Base-by-base conservation (phyloP, 2,797 vertebrate species). In the Enteromius argenteus region DNA sequence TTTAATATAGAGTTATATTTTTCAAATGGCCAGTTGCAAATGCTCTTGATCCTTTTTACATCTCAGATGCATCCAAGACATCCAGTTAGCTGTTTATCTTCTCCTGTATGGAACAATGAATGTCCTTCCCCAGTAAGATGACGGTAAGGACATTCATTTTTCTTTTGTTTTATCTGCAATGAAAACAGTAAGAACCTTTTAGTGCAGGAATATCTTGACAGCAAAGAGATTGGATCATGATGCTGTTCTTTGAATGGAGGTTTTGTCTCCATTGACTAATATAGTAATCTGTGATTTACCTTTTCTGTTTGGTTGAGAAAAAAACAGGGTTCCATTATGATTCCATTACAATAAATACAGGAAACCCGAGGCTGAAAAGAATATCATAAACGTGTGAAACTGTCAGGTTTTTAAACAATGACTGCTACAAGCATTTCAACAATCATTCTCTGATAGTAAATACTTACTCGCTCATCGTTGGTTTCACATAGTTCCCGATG, bases 111-210 rank as follows among this genome's bases (percentile, higher is more conserved):
- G 0, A 0, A 0, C 2, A 81, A 0, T 0, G 0, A 0, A 27
- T 1, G 0, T 4, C 0, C 0, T 11, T 0, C 5, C 13, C 51
- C 66, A 39, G 0, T 0, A 2, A 0, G 0, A 58, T 35, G 3
- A 3, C 0, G 3, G 2, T 3, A 0, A 0, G 1, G 7, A 68
- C 44, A 66, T 0, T n/a, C 0, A 0, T n/a, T 1, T 9, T 1
- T 0, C 9, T 0, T 1, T 5, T 19, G 0, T 2, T 0, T 8
- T 42, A 6, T 21, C 84, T 88, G 73, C n/a, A 85, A 83, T 32
- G 14, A 67, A 32, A 80, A 69, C 1, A 69, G 17, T 49, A 51
- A 8, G 10, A 81, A 56, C 11, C 3, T 14, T 32, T 80, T 42
- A 80, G 1, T 60, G 27, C 19, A 46, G 11, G 8, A 62, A 60